Conservation (phyloP, 2,797 vertebrate species). For the Enteromius viviparus region DNA sequence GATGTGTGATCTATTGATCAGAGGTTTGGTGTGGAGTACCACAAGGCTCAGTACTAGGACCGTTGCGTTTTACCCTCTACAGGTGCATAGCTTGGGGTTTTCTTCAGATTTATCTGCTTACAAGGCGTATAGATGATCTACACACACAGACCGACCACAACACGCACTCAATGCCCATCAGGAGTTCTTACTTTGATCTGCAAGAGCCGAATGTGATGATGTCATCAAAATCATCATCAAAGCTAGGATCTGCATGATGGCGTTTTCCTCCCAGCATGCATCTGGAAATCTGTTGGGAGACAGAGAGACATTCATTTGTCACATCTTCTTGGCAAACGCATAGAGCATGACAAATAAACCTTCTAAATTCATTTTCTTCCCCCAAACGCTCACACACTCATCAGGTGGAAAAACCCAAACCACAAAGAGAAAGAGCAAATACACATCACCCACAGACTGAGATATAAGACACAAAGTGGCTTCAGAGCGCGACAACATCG, state of each 20-base stretch:
- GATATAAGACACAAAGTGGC: neutral
- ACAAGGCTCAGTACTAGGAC: neutral
- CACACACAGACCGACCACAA: neutral
- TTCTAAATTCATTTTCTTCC: neutral
- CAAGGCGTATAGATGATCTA: neutral
- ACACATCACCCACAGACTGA: neutral
- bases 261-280: neutral
- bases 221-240: neutral
- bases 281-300: neutral
- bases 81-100: neutral
- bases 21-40: neutral
- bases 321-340: neutral
- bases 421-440: slow-evolving; percentile 5
- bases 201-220: neutral
- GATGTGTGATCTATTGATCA: neutral
- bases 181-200: slow-evolving; percentile 24
- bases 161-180: neutral
- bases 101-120: neutral
- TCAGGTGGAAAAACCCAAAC: slow-evolving; percentile 30
- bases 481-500: neutral
- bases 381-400: neutral
- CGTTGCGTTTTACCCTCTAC: neutral
- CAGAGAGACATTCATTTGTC: neutral
- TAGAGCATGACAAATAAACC: neutral
- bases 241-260: neutral